Evolutionary conservation across 1,140 invertebrate species (phyloP).

Genomic region (Heliothis virescens): DNA sequence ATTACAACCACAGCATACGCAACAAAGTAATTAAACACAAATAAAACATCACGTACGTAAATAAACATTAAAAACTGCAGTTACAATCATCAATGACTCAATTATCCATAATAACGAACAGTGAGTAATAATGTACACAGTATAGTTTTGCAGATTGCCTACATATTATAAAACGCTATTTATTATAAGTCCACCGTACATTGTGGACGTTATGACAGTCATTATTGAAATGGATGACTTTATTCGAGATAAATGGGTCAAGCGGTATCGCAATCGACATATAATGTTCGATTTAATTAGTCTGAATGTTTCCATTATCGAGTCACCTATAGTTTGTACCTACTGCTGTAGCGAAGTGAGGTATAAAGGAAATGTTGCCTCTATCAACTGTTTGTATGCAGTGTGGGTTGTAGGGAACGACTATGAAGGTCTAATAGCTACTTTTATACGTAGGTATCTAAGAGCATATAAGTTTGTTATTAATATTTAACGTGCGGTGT

Average conservation of each 20-base stretch:
- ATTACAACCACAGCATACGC: not conserved
- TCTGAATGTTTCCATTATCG: slow-evolving; percentile 79
- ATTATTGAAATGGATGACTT: slow-evolving; percentile 84
- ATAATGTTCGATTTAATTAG: slow-evolving; percentile 84
- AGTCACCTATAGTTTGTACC: slow-evolving; percentile 57
- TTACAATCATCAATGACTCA: slow-evolving; percentile 58
- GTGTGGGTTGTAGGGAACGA: not conserved
- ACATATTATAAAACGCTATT: slow-evolving; percentile 74
- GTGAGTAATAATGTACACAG: slow-evolving; percentile 48
- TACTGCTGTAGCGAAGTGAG: not conserved
- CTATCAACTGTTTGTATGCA: slow-evolving; percentile 36
- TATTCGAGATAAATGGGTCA: slow-evolving; percentile 82
- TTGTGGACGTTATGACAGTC: slow-evolving; percentile 74
- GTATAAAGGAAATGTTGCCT: slow-evolving; percentile 4
- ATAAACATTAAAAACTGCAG: slow-evolving; percentile 44
- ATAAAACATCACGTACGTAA: slow-evolving; percentile 40
- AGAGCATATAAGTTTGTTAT: not conserved
- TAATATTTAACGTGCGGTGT: not conserved
- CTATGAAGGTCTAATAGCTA: slow-evolving; percentile 19
- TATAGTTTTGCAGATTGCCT: slow-evolving; percentile 67
- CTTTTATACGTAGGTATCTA: not conserved
- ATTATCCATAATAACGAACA: slow-evolving; percentile 57
- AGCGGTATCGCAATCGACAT: slow-evolving; percentile 76
- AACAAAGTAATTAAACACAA: slow-evolving; percentile 27
- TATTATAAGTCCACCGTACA: slow-evolving; percentile 71